phyloP scores from a whole-genome alignment of 2,113 vertebrate genomes.

The Glaucomys volans region DNA sequence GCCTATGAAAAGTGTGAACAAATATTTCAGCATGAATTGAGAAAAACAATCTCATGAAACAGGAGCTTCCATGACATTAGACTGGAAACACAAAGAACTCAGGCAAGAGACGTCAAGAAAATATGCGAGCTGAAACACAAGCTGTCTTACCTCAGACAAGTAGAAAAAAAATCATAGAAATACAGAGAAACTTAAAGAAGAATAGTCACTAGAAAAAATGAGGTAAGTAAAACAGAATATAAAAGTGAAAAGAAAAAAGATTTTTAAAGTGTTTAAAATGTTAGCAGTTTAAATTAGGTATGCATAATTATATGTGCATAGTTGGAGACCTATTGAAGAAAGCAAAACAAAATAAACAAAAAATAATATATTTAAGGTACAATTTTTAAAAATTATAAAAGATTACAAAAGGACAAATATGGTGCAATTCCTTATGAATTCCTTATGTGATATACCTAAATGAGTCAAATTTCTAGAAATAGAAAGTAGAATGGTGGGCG shows the following conservation, averaged over 20 bases:
- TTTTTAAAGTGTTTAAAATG: constrained; percentile 13
- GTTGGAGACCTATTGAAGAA: not conserved
- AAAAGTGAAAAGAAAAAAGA: not conserved
- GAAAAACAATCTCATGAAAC: not conserved
- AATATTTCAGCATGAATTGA: not conserved
- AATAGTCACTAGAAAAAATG: not conserved
- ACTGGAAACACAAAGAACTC: not conserved
- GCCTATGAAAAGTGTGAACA: not conserved
- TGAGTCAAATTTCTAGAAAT: not conserved
- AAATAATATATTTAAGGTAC: not conserved
- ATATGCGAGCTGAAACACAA: not conserved
- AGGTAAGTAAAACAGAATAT: not conserved
- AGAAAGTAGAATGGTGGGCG: not conserved
- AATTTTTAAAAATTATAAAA: not conserved
- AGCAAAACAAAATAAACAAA: not conserved
- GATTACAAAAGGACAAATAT: not conserved
- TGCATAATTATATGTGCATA: not conserved
- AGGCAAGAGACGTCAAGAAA: not conserved
- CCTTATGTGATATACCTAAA: not conserved
- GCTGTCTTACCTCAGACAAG: not conserved
- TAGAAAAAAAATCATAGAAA: not conserved
- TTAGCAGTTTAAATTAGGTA: not conserved
- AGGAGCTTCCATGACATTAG: not conserved
- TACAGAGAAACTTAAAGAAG: not conserved
- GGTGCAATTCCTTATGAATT: too few relatives aligned